Conservation (phyloP, 2,888 invertebrate genomes). For the Auanema freiburgensis region DNA sequence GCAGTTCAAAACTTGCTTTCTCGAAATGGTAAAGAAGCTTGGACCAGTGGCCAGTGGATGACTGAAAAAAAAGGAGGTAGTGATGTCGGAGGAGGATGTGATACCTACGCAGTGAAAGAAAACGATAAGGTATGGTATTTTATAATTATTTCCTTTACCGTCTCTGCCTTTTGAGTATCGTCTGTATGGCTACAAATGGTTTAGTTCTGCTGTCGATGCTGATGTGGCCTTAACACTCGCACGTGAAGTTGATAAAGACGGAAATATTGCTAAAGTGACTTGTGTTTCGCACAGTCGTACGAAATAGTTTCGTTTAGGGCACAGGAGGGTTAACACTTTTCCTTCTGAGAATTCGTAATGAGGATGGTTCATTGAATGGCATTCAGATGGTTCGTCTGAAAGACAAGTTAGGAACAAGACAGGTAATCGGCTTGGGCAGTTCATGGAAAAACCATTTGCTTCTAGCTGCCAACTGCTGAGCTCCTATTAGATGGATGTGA, state of each 20-base stretch:
- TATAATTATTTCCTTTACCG: neutral
- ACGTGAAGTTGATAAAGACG: conserved; percentile 66
- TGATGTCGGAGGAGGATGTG: conserved; percentile 69
- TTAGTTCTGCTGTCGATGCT: conserved; percentile 71
- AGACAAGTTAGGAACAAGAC: conserved; percentile 71
- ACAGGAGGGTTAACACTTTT: conserved; percentile 69
- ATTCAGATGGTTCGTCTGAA: conserved; percentile 70
- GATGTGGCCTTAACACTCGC: conserved; percentile 71
- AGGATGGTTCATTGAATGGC: conserved; percentile 67
- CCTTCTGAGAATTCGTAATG: conserved; percentile 66
- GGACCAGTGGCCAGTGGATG: conserved; percentile 73
- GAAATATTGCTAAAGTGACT: conserved; percentile 48
- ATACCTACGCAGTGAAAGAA: conserved; percentile 50
- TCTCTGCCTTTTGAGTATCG: conserved; percentile 45
- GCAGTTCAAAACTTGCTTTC: conserved; percentile 26
- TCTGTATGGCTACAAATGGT: conserved; percentile 72
- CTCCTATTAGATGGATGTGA: conserved; percentile 68
- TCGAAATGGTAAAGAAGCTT: conserved; percentile 64
- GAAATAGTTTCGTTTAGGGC: no score
- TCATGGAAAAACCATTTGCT: neutral
- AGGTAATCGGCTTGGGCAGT: conserved; percentile 47
- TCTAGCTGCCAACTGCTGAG: conserved; percentile 70
- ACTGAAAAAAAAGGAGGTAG: conserved; percentile 71
- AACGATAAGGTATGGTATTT: conserved; percentile 41
- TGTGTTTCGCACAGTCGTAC: neutral